Percentiles rank a stretch among this genome's conserved stretches.
Evolutionary conservation across 2,113 vertebrate genomes (phyloP).

Genomic region (Rhabdornis inornatus): DNA sequence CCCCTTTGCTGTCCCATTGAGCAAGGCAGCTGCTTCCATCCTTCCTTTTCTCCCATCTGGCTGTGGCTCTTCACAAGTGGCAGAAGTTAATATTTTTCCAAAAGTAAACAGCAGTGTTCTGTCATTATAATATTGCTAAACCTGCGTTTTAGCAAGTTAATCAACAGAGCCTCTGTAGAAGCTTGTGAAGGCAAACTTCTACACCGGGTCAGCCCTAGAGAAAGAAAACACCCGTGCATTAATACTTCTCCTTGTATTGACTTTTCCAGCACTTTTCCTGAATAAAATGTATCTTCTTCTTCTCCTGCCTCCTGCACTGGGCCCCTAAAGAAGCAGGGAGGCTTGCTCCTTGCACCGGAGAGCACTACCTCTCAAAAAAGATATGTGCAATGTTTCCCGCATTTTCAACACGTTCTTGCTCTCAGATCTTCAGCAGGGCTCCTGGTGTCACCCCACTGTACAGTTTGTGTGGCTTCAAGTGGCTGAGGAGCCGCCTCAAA

Average conservation of each 20-base stretch:
- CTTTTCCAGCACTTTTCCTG: neutral
- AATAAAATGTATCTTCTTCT: neutral
- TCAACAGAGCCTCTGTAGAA: neutral
- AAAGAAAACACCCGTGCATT: neutral
- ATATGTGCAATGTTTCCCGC: rapidly evolving
- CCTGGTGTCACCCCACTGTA: too few relatives aligned
- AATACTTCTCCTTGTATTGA: neutral
- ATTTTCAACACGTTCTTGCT: rapidly evolving
- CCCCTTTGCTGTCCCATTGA: neutral
- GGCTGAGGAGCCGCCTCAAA: neutral
- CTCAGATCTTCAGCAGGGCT: rapidly evolving
- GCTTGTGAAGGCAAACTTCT: neutral
- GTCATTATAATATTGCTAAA: neutral
- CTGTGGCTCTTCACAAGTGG: rapidly evolving
- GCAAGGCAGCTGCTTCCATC: neutral
- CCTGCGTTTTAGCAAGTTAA: neutral
- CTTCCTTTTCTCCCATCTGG: neutral
- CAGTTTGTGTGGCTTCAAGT: neutral
- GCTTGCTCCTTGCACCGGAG: neutral
- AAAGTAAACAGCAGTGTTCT: neutral
- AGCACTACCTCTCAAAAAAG: neutral
- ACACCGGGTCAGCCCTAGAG: neutral
- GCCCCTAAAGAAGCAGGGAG: neutral
- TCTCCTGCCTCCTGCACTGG: neutral
- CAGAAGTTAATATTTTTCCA: neutral